Conservation (phyloP, 2,797 vertebrate species). For the Prunella strophiata region DNA sequence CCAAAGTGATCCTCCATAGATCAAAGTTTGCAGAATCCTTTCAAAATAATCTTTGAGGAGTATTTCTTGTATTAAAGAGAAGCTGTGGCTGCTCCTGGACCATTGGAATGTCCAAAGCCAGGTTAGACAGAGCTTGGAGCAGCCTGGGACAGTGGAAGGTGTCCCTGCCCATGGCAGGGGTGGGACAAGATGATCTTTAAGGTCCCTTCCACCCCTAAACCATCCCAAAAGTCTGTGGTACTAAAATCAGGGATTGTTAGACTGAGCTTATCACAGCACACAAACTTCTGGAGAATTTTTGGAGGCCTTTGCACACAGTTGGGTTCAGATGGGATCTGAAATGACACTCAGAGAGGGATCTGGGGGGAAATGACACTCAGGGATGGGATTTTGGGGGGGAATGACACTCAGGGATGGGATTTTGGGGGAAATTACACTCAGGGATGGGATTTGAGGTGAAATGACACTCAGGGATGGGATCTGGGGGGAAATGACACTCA, state of each 20-base stretch:
- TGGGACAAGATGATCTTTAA: not conserved
- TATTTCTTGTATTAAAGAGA: not conserved
- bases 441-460: not conserved
- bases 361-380: too few relatives aligned
- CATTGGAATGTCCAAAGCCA: not conserved
- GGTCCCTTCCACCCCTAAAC: not conserved
- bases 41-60: not conserved
- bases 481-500: not conserved
- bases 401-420: too few relatives aligned
- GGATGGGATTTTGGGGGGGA: too few relatives aligned
- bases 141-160: fast-evolving
- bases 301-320: not conserved
- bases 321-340: not conserved
- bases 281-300: not conserved
- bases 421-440: not conserved
- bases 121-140: not conserved
- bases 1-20: fast-evolving
- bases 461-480: not conserved
- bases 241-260: not conserved
- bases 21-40: not conserved
- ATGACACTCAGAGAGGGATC: not conserved
- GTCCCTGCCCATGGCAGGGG: not conserved
- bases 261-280: not conserved
- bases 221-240: not conserved
- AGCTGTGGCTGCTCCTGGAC: not conserved